These are phyloP conservation scores for Tauraco hartlaubi DNA, from an alignment of 2,797 vertebrate species.

Conservation along the genomic window DNA sequence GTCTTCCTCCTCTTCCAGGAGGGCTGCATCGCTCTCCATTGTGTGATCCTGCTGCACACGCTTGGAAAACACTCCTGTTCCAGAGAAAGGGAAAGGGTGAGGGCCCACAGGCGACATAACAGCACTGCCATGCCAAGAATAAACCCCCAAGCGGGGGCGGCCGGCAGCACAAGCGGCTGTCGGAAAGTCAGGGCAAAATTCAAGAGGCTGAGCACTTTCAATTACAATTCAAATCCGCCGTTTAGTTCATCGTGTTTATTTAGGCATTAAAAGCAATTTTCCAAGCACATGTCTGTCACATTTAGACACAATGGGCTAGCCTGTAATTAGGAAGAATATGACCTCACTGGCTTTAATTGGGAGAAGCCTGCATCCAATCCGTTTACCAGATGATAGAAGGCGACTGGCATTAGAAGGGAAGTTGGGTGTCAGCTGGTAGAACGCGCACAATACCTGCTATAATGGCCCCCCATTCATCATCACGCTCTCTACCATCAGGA, in stretches of 20 bases:
- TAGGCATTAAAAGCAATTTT: constrained; percentile 65
- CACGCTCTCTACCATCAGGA: constrained; percentile 36
- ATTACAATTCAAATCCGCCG: constrained; percentile 28
- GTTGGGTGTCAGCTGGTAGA: constrained; percentile 65
- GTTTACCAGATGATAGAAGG: constrained; percentile 62
- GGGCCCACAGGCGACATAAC: neutral
- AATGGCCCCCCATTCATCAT: constrained; percentile 60
- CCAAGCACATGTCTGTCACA: constrained; percentile 70
- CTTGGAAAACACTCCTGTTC: neutral
- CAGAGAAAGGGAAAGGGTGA: neutral
- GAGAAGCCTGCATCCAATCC: constrained; percentile 58
- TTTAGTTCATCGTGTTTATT: constrained; percentile 60
- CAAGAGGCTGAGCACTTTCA: constrained; percentile 29
- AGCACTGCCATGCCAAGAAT: neutral
- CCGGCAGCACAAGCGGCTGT: neutral
- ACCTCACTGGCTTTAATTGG: constrained; percentile 73
- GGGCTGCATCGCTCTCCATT: neutral
- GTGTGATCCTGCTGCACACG: neutral
- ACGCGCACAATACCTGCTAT: constrained; percentile 26
- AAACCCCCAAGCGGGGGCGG: neutral
- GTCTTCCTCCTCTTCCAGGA: neutral
- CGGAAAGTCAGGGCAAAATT: neutral
- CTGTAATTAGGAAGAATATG: constrained; percentile 70
- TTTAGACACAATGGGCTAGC: constrained; percentile 69
- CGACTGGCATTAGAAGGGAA: constrained; percentile 53